These are phyloP conservation scores for Luehdorfia chinensis DNA, from an alignment of 1,140 invertebrate genomes.

Conservation along the genomic window DNA sequence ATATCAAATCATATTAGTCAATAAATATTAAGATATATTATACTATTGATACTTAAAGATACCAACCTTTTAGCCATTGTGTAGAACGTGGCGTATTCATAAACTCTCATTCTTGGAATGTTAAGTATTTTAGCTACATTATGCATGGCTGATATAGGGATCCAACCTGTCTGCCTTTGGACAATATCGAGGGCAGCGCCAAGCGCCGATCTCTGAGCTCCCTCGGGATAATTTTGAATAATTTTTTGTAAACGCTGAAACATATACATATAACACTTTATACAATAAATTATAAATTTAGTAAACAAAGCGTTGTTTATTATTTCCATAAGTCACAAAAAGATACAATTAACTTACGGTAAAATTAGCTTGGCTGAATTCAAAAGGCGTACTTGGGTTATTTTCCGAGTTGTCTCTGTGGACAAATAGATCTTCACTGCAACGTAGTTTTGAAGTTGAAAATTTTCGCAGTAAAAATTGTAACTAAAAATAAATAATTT, in stretches of 20 bases:
- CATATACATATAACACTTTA: no score
- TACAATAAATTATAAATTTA: slow-evolving; percentile 5
- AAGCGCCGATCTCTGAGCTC: slow-evolving; percentile 46
- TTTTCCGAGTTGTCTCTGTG: slow-evolving; percentile 56
- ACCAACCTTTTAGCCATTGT: slow-evolving; percentile 97
- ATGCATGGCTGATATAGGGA: slow-evolving; percentile 98
- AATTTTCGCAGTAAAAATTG: slow-evolving; percentile 27
- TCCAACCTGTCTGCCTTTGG: slow-evolving; percentile 61
- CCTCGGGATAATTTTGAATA: slow-evolving; percentile 57
- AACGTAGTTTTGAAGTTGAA: slow-evolving; percentile 26
- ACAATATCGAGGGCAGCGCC: slow-evolving; percentile 51
- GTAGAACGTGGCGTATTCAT: slow-evolving; percentile 99
- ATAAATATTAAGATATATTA: no score
- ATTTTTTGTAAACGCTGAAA: slow-evolving; percentile 48
- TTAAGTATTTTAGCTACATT: slow-evolving; percentile 92
- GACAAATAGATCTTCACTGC: slow-evolving; percentile 44
- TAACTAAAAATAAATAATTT: slow-evolving; percentile 30
- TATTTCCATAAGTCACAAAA: not conserved
- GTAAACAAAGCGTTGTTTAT: not conserved
- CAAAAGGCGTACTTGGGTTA: slow-evolving; percentile 47
- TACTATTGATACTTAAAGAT: no score
- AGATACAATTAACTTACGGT: slow-evolving; percentile 28
- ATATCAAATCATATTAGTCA: no score
- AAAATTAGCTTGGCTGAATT: slow-evolving; percentile 58
- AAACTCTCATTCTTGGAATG: slow-evolving; percentile 97